These are phyloP conservation scores for Hydraecia micacea DNA, from an alignment of 2,888 invertebrate species.

Conservation along the genomic window DNA sequence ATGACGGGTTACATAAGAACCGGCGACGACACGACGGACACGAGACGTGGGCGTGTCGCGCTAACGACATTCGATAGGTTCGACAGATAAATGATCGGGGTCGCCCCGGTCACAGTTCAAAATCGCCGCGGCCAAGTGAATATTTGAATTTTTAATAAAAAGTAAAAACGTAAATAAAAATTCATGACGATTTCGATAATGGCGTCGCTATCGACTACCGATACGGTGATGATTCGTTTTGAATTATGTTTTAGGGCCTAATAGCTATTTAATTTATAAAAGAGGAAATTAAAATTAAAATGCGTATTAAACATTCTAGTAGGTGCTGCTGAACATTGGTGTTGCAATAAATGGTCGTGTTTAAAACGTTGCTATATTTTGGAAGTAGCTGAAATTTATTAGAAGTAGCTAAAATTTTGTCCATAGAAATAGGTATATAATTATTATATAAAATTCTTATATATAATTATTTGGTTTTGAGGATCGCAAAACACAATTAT, in stretches of 20 bases:
- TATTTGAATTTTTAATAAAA: conserved; percentile 54
- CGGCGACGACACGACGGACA: conserved; percentile 48
- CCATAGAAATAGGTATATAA: no score
- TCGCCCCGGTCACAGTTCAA: conserved; percentile 60
- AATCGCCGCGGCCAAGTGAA: conserved; percentile 56
- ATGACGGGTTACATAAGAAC: conserved; percentile 53
- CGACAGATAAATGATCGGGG: conserved; percentile 58
- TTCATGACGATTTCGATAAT: conserved; percentile 47
- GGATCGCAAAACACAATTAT: neutral
- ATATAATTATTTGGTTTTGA: neutral
- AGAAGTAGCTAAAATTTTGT: neutral
- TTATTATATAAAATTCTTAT: no score
- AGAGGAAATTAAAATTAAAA: neutral
- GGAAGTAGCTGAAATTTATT: neutral
- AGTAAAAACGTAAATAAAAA: conserved; percentile 34
- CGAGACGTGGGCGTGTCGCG: conserved; percentile 60
- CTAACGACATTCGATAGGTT: conserved; percentile 59
- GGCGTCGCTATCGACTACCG: conserved; percentile 35
- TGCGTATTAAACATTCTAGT: neutral
- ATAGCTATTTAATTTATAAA: conserved; percentile 11
- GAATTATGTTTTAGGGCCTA: conserved; percentile 17
- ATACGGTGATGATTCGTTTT: conserved; percentile 31
- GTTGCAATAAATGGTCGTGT: neutral
- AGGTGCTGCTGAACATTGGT: neutral
- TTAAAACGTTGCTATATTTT: neutral